Evolutionary conservation across 2,888 invertebrate species (phyloP), one percentile per base, ranked within the genome.

Genomic region (Drosophila macrospina): DNA sequence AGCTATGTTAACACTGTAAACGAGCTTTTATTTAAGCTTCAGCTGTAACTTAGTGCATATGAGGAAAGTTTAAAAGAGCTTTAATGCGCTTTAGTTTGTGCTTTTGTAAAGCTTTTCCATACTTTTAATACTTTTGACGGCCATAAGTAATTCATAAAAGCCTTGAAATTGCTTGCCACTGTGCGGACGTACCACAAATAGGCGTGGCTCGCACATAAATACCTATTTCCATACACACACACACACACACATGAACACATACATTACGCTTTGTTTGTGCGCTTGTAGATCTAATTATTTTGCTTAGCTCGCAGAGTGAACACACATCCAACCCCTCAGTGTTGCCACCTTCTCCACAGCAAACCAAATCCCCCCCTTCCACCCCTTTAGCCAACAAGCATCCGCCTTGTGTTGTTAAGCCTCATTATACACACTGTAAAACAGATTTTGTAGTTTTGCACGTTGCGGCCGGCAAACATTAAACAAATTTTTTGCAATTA

Each of bases 401-500:
- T 8, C 8, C 47, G 13, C 10, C 6, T 13, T 30, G 41, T 24
- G 20, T 20, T 20, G 51, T 26, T 52, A 42, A 47, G 34, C 52
- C 48, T 55, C 66, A 55, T 66, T 66, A 54, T 54, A 54, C 45
- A 45, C 59, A 44, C 37, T 62, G 55, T 32, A 50, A 63, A 63
- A 48, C 65, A 41, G 60, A 54, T 61, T 61, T 47, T 54, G 54
- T 50, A 61, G 48, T 55, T 64, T 44, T 42, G 42, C 52, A 57
- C 55, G 55, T 57, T 62, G 65, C 55, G 50, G 44, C 24, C 48
- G 24, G 36, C 61, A 44, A 47, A 55, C 55, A 61, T 65, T 65
- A 60, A 60, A 65, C 45, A 59, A 51, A 41, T 65, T 65, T 65
- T 62, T 71, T 65, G 64, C 70, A 70, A 67, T 70, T 78, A 69